Evolutionary conservation across 2,113 vertebrate genomes (phyloP).

Genomic region (Herpailurus yagouaroundi): DNA sequence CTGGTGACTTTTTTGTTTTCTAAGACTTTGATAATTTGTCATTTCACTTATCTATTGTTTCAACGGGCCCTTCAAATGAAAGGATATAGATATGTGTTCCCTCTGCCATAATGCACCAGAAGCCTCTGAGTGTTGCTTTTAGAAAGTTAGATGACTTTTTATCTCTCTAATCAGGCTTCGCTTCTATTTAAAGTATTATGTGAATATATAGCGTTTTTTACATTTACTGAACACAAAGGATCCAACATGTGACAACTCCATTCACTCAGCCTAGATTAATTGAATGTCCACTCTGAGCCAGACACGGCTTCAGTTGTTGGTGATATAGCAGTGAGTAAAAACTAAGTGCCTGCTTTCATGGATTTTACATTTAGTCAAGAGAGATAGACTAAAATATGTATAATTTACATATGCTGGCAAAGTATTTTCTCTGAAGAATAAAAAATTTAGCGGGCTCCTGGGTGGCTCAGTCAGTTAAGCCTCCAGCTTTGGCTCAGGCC

Average conservation of each 20-base stretch:
- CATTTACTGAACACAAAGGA: background rate
- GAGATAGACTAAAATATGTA: too few relatives aligned
- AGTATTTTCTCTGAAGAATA: too few relatives aligned
- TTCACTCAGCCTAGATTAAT: background rate
- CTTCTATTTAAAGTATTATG: conserved; percentile 23
- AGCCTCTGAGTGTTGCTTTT: background rate
- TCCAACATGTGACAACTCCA: background rate
- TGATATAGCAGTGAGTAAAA: background rate
- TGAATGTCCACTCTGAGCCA: background rate
- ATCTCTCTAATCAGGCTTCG: background rate
- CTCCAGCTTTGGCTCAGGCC: too few relatives aligned
- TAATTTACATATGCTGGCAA: too few relatives aligned
- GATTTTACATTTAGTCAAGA: too few relatives aligned
- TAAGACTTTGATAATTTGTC: conserved; percentile 39
- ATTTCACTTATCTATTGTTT: background rate
- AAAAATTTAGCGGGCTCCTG: too few relatives aligned
- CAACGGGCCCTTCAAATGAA: background rate
- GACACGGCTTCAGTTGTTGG: background rate
- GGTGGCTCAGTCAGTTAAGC: too few relatives aligned
- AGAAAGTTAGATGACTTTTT: conserved; percentile 37
- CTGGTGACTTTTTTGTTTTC: background rate
- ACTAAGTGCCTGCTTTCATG: too few relatives aligned
- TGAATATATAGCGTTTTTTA: background rate
- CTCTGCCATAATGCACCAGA: background rate
- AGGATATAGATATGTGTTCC: background rate